These are phyloP conservation scores for Bucorvus abyssinicus DNA, from an alignment of 2,797 vertebrate species.

Conservation along the genomic window DNA sequence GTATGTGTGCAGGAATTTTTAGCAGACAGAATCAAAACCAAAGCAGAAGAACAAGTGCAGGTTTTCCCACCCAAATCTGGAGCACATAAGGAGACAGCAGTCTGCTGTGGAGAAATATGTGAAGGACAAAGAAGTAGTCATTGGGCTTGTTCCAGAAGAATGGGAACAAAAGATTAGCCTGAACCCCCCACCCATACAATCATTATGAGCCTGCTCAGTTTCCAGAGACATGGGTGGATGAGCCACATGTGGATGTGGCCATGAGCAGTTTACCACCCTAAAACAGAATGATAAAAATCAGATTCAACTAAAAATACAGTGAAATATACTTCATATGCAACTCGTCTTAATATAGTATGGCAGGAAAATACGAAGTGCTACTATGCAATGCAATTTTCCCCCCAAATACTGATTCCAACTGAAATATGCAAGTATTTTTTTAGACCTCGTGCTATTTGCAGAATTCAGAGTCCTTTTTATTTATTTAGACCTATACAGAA, in stretches of 20 bases:
- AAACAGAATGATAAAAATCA: neutral
- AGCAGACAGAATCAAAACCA: neutral
- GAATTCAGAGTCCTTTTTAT: neutral
- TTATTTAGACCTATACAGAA: neutral
- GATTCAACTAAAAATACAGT: neutral
- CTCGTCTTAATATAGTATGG: accelerated
- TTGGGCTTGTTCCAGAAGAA: neutral
- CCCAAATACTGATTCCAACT: neutral
- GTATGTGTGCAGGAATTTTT: neutral
- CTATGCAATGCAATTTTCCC: neutral
- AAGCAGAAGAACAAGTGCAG: neutral
- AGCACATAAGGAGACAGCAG: neutral
- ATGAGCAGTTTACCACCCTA: neutral
- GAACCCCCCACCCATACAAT: accelerated
- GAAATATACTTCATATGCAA: neutral
- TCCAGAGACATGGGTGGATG: neutral
- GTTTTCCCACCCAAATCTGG: neutral
- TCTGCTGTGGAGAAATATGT: neutral
- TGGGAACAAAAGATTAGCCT: neutral
- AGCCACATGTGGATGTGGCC: neutral
- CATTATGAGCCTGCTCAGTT: neutral
- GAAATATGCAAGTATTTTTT: neutral
- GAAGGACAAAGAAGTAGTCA: neutral
- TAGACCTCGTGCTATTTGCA: neutral
- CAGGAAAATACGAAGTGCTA: neutral